Evolutionary conservation across 2,113 vertebrate genomes (phyloP).

Genomic region (Dasypus novemcinctus): DNA sequence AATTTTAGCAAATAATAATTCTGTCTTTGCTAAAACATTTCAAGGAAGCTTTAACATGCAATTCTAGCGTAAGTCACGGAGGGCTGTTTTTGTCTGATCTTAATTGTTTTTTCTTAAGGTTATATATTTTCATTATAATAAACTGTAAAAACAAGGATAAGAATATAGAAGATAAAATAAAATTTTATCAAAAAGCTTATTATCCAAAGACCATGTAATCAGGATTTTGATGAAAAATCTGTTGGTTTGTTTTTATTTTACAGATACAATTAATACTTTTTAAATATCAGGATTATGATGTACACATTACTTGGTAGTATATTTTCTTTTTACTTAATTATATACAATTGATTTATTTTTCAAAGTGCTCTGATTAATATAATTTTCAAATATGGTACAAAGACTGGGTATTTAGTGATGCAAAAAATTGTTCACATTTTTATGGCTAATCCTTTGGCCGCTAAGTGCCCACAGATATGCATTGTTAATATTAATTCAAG

Average conservation of each 20-base stretch:
- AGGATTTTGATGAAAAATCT: not conserved
- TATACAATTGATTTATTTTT: not conserved
- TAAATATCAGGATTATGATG: not conserved
- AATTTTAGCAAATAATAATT: not conserved
- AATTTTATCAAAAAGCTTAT: not conserved
- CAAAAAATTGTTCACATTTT: constrained; percentile 12
- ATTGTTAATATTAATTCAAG: constrained; percentile 41
- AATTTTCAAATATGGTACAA: not conserved
- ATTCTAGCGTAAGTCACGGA: not conserved
- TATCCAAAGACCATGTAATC: not conserved
- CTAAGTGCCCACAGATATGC: constrained; percentile 29
- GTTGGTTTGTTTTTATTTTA: not conserved
- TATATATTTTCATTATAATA: not conserved
- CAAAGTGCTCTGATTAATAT: not conserved
- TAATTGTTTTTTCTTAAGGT: not conserved
- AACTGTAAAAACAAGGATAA: not conserved
- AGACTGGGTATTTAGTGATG: constrained; percentile 27
- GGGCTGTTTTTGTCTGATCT: not conserved
- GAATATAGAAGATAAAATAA: not conserved
- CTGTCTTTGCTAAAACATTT: not conserved
- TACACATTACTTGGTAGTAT: not conserved
- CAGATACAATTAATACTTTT: not conserved
- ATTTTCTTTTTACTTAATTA: not conserved
- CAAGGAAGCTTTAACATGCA: not conserved
- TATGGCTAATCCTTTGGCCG: constrained; percentile 54